These are phyloP conservation scores for Marronus borbonicus DNA, from an alignment of 2,888 invertebrate genomes.

Conservation along the genomic window DNA sequence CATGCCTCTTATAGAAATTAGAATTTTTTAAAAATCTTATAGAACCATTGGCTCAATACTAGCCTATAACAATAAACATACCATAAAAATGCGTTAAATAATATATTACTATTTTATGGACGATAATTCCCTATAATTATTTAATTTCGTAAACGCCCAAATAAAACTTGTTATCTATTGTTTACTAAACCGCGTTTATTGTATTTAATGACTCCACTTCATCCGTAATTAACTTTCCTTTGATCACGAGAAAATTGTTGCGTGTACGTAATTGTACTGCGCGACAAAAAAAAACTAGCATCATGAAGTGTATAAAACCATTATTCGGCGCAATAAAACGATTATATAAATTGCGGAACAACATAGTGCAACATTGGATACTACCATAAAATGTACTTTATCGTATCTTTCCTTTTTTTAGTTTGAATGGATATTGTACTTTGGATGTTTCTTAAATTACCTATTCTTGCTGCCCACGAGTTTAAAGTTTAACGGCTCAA, in stretches of 20 bases:
- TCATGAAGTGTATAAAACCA: slow-evolving; percentile 33
- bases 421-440: slow-evolving; percentile 15
- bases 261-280: slow-evolving; percentile 30
- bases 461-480: slow-evolving; percentile 37
- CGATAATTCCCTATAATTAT: slow-evolving; percentile 33
- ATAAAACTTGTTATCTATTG: slow-evolving; percentile 30
- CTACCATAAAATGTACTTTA: slow-evolving; percentile 33
- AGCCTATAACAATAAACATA: not conserved
- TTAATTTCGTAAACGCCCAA: slow-evolving; percentile 5
- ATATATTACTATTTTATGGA: slow-evolving; percentile 21
- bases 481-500: slow-evolving; percentile 18
- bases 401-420: slow-evolving; percentile 25
- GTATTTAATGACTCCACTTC: slow-evolving; percentile 24
- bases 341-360: slow-evolving; percentile 40
- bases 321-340: slow-evolving; percentile 38
- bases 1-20: too few relatives aligned
- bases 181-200: slow-evolving; percentile 38
- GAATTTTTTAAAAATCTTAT: not conserved
- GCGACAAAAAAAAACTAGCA: slow-evolving; percentile 33
- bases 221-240: slow-evolving; percentile 29
- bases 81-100: not conserved
- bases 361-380: slow-evolving; percentile 17
- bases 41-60: not conserved
- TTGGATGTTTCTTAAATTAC: slow-evolving; percentile 39
- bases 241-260: slow-evolving; percentile 22